A percentile compares a stretch with the other conserved stretches of the same genome.
Conservation (phyloP, 1,140 invertebrate genomes). For the Orchestia grillus region DNA sequence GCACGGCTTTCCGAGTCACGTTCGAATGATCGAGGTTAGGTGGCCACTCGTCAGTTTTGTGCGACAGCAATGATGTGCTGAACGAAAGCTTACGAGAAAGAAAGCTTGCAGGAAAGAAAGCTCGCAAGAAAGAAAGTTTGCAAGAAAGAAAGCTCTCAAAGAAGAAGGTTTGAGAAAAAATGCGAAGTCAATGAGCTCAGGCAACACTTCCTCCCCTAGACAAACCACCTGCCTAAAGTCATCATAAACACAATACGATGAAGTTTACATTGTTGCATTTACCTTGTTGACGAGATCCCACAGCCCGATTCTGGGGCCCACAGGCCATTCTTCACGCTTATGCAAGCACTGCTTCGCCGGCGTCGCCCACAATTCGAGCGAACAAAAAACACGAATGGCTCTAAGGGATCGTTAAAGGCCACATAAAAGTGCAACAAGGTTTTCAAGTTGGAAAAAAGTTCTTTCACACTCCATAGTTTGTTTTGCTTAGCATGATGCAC, state of each 20-base stretch:
- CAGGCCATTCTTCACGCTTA: background rate
- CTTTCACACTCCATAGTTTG: constrained; percentile 36
- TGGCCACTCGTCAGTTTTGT: background rate
- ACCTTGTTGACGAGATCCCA: background rate
- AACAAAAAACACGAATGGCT: background rate
- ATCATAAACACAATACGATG: background rate
- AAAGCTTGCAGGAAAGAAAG: too few species aligned
- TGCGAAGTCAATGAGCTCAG: background rate
- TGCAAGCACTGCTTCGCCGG: background rate
- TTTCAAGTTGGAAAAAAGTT: constrained; percentile 5
- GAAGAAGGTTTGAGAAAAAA: too few species aligned
- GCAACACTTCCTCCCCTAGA: background rate
- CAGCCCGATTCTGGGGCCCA: background rate
- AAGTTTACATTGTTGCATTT: background rate
- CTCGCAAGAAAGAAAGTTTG: too few species aligned
- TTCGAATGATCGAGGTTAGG: background rate
- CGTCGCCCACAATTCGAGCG: background rate
- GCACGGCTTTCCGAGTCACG: background rate
- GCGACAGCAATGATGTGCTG: background rate
- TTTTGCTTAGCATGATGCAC: constrained; percentile 12
- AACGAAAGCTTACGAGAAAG: background rate
- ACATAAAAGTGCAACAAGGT: constrained; percentile 40
- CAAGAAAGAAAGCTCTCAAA: background rate
- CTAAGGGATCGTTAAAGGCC: background rate
- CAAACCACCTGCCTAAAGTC: background rate